phyloP scores from a whole-genome alignment of 2,888 invertebrate genomes.

The Diaperis boleti region DNA sequence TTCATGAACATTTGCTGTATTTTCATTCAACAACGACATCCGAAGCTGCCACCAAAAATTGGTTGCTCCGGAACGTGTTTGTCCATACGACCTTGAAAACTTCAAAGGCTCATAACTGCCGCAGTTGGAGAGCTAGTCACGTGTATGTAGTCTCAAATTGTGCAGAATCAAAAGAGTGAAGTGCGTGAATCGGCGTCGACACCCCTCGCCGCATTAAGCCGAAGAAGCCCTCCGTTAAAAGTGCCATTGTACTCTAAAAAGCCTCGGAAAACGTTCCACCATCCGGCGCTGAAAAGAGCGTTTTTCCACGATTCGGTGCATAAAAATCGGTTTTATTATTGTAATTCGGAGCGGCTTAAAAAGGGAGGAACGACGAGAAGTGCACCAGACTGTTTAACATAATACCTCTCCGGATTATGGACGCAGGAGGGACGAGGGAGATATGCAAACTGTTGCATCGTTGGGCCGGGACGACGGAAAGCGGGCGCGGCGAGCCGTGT shows the following conservation, averaged over 20 bases:
- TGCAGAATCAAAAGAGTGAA: too few relatives aligned
- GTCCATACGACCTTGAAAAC: too few relatives aligned
- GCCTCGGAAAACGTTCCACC: constrained; percentile 17
- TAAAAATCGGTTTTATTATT: constrained; percentile 14
- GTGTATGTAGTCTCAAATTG: too few relatives aligned
- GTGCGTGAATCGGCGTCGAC: constrained; percentile 8
- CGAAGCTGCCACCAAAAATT: too few relatives aligned
- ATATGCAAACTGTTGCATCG: constrained; percentile 34
- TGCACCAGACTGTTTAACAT: constrained; percentile 33
- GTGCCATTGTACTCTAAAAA: constrained; percentile 10
- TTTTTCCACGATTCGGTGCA: constrained; percentile 5
- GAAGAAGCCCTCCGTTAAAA: constrained; percentile 3
- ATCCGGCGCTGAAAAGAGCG: constrained; percentile 3
- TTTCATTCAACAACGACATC: too few relatives aligned
- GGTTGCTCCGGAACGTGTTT: too few relatives aligned
- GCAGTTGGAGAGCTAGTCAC: too few relatives aligned
- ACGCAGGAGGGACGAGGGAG: neutral
- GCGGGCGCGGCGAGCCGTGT: neutral
- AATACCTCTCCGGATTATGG: constrained; percentile 25
- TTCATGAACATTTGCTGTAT: too few relatives aligned
- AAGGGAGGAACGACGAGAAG: constrained; percentile 3
- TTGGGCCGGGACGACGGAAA: neutral
- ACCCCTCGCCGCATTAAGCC: constrained; percentile 8
- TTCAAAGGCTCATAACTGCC: too few relatives aligned
- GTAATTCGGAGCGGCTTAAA: constrained; percentile 3